Base-by-base conservation (phyloP, 2,113 vertebrate species). In the Aythya baeri region DNA sequence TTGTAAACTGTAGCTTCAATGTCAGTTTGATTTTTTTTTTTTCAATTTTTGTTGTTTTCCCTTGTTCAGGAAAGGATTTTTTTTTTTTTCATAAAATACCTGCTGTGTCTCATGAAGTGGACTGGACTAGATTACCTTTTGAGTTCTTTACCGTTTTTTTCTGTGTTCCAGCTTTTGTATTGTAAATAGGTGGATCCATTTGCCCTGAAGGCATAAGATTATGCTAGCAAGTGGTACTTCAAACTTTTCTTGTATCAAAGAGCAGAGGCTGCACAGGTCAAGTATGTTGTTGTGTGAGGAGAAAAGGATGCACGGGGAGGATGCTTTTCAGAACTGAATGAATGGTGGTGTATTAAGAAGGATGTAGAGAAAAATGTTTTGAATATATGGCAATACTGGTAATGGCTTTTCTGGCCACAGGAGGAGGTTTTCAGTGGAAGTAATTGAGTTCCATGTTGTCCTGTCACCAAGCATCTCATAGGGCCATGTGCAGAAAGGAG, bases 231-330 rank as follows among this genome's bases (percentile, higher is more conserved):
- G 16, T 63, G 17, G 5, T 59, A 34, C 41, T 63, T 63, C 22
- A 29, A 0, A 44, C 3, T 38, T 57, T 6, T 38, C 1, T 54
- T 76, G 11, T 5, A 44, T 49, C 2, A 0, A 50, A 81, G 26
- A 74, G 34, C 41, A 82, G 44, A 50, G n/a, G 5, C 74, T 75
- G 18, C 29, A 8, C 49, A 38, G 17, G 7, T 82, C 22, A 68
- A 85, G 49, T 31, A 22, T 58, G 36, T 36, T 84, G 57, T 50
- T 88, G 31, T 65, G 44, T 22, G 16, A 13, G 63, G 71, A 72
- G 43, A 55, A 4, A 84, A 85, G n/a, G n/a, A 36, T 34, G 29
- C 4, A 2, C 4, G 8, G 50, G 77, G 21, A 66, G 13, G 8
- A 43, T 70, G 20, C 6, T 38, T 9, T 36, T 38, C 23, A 49